Conservation (phyloP, 2,113 vertebrate species). For the Takifugu bimaculatus region DNA sequence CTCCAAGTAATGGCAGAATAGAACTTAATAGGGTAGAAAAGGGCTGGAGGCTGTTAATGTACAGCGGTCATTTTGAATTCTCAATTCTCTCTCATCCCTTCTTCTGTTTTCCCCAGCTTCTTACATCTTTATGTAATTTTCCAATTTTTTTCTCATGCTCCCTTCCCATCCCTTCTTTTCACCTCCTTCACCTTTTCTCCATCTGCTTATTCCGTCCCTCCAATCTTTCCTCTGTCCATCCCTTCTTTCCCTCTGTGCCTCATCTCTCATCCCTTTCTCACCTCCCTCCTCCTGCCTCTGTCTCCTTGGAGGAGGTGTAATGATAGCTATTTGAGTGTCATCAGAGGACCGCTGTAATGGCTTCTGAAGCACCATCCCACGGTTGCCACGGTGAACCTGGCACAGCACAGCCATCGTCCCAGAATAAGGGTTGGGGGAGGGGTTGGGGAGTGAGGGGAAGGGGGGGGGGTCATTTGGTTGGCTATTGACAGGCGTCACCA, state of each 20-base stretch:
- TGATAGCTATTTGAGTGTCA: slow-evolving; percentile 84
- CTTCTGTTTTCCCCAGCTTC: slow-evolving; percentile 33
- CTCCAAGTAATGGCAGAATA: slow-evolving; percentile 76
- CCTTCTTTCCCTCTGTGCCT: slow-evolving; percentile 23
- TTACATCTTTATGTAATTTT: slow-evolving; percentile 53
- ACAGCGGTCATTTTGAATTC: slow-evolving; percentile 79
- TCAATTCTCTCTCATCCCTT: slow-evolving; percentile 53
- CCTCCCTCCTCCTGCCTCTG: slow-evolving; percentile 26
- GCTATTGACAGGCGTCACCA: slow-evolving; percentile 61
- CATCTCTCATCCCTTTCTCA: slow-evolving; percentile 10
- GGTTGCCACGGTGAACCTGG: slow-evolving; percentile 78
- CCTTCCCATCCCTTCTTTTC: slow-evolving; percentile 20
- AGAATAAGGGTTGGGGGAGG: slow-evolving; percentile 39
- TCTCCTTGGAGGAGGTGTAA: slow-evolving; percentile 78
- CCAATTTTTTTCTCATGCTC: slow-evolving; percentile 8
- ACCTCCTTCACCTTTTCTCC: slow-evolving; percentile 5
- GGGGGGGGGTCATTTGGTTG: slow-evolving; percentile 56
- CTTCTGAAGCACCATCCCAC: slow-evolving; percentile 78
- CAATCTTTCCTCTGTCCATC: slow-evolving; percentile 11
- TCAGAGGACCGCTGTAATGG: slow-evolving; percentile 79
- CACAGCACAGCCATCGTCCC: slow-evolving; percentile 69
- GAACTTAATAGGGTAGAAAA: slow-evolving; percentile 82
- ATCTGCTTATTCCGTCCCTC: background rate
- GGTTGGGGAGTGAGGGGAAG: background rate
- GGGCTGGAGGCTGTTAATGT: slow-evolving; percentile 79